Base-by-base conservation (phyloP, 2,888 invertebrate genomes). In the Microplitis deprimator region DNA sequence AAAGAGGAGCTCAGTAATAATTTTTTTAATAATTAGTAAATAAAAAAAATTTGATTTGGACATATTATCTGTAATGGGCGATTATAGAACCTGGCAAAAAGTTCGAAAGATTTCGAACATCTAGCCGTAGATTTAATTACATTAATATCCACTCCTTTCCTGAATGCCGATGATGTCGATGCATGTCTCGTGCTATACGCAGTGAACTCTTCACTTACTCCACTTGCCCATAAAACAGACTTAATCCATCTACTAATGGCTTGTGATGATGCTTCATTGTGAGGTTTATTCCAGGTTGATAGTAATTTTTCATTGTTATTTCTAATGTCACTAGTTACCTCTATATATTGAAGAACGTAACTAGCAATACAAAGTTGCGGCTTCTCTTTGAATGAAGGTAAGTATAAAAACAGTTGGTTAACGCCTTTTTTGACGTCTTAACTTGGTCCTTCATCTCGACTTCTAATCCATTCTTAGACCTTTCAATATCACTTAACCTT, bases 171-270 rank as follows among this genome's bases (percentile, higher is more conserved):
- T n/a, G 77, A 80, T 8, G 74, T 72, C 17, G 75, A 71, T 50
- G 76, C 75, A 50, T 79, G 78, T 64, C 75, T 29, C 10, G 79
- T 79, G 62, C 70, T 78, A 39, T 80, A 76, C 16, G 81, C 78
- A 65, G 76, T 64, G 61, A 81, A 80, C 61, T 64, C 50, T 16
- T 75, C 60, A 5, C 73, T 80, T 20, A 81, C 71, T 60, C 79
- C 79, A 40, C 68, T 71, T 75, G 72, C 75, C 16, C 1, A 16
- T 7, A 80, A 70, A 16, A 71, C 39, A 6, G 69, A 74, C 59
- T 77, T 77, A 13, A 79, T 78, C 79, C 79, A 80, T 7, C 75
- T 68, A 64, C 75, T 78, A 41, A 80, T 76, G 10, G 78, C 77
- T 67, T 80, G 77, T 7, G 79, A 73, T 72, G 73, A 68, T 68